Evolutionary conservation across 2,113 vertebrate species (phyloP).

Genomic region (Podiceps cristatus): DNA sequence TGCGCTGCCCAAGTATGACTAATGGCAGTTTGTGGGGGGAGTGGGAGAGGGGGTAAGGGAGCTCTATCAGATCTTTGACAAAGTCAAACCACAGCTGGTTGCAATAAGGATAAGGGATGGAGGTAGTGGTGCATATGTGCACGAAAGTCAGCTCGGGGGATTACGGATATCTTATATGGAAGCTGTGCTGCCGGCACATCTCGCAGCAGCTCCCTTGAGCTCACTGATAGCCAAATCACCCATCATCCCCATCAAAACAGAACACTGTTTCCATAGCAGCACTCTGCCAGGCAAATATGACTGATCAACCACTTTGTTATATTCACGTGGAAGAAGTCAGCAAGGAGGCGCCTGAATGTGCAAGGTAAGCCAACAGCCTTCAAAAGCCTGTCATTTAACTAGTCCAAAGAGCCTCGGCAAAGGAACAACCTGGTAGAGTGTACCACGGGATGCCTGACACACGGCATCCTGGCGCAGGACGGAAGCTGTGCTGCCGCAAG

Average conservation of each 20-base stretch:
- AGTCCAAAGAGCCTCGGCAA: background rate
- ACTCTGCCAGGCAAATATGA: background rate
- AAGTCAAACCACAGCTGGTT: slow-evolving; percentile 3
- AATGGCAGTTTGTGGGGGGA: background rate
- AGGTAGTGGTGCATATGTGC: background rate
- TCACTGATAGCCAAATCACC: background rate
- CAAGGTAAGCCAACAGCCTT: background rate
- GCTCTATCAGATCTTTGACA: background rate
- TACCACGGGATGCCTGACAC: accelerated
- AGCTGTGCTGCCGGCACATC: background rate
- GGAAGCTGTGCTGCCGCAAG: background rate
- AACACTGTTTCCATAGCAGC: background rate
- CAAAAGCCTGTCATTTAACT: background rate
- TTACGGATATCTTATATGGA: background rate
- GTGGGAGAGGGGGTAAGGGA: background rate
- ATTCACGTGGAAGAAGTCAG: background rate
- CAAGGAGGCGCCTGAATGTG: background rate
- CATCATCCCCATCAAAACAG: background rate
- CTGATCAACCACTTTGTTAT: accelerated
- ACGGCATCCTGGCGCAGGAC: background rate
- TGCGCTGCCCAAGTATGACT: background rate
- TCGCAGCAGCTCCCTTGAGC: background rate
- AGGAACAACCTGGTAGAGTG: background rate
- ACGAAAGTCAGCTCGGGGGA: background rate
- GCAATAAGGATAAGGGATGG: background rate